Conservation (phyloP, 2,113 vertebrate species). For the Urocolius indicus region DNA sequence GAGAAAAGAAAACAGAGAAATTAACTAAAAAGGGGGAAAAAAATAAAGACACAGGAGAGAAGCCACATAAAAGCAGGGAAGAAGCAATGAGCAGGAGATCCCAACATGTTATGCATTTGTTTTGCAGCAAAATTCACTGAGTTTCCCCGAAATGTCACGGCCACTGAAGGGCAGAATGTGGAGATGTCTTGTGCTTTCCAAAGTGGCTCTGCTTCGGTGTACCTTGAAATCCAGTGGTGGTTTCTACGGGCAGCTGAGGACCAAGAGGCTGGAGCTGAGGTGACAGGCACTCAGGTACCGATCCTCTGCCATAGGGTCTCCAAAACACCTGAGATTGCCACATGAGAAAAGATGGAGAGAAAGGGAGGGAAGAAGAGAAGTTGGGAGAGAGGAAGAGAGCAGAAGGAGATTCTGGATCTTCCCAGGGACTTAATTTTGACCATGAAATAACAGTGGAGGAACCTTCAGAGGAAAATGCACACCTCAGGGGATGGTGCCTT, state of each 20-base stretch:
- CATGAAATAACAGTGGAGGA: background rate
- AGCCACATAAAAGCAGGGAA: background rate
- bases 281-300: constrained; percentile 84
- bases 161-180: constrained; percentile 93
- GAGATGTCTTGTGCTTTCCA: constrained; percentile 98
- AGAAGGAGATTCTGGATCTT: background rate
- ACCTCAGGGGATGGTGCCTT: background rate
- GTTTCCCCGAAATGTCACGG: constrained; percentile 91
- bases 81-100: background rate
- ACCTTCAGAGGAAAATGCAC: background rate
- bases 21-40: background rate
- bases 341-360: too few species aligned
- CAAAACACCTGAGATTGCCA: background rate
- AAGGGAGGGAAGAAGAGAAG: background rate
- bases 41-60: too few species aligned
- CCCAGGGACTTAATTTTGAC: background rate
- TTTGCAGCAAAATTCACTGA: constrained; percentile 94
- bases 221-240: constrained; percentile 98
- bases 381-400: rapidly evolving
- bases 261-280: constrained; percentile 81
- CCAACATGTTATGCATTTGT: constrained; percentile 46
- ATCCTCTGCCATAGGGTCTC: background rate
- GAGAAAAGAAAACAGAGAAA: background rate
- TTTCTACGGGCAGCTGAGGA: constrained; percentile 87
- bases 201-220: constrained; percentile 90